Conservation (phyloP, 2,797 vertebrate species). For the Muscicapa comitata region DNA sequence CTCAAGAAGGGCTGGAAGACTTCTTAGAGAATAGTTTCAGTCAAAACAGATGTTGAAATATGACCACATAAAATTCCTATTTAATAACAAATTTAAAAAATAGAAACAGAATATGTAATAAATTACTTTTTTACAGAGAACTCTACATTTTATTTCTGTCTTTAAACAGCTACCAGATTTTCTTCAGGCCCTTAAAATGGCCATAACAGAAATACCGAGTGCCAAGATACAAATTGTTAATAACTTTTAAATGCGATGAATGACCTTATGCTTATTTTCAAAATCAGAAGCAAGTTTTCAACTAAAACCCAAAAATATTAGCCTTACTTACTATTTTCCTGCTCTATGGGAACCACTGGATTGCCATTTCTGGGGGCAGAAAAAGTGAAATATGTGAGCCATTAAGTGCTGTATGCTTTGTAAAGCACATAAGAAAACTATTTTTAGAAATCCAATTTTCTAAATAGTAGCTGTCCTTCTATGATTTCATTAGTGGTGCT, state of each 20-base stretch:
- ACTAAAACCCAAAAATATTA: not conserved
- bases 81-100: not conserved
- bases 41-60: not conserved
- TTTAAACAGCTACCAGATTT: not conserved
- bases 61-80: not conserved
- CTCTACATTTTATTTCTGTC: not conserved
- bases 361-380: conserved; percentile 82
- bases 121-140: not conserved
- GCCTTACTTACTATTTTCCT: conserved; percentile 81
- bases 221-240: not conserved
- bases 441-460: not conserved
- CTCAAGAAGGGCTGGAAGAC: not conserved
- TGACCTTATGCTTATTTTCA: not conserved
- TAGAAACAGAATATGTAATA: not conserved
- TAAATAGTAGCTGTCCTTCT: not conserved
- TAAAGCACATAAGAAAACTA: conserved; percentile 7
- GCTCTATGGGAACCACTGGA: conserved; percentile 80
- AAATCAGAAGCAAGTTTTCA: conserved; percentile 8
- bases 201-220: not conserved
- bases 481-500: not conserved
- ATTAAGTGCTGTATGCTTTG: not conserved
- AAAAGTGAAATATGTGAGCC: conserved; percentile 49
- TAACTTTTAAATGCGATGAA: not conserved
- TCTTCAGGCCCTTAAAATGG: not conserved
- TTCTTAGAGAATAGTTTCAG: not conserved